Percentiles rank a stretch among this genome's conserved stretches.
These are phyloP conservation scores for Drosophila nigritarsus DNA, from an alignment of 2,888 invertebrate species.

Conservation along the genomic window DNA sequence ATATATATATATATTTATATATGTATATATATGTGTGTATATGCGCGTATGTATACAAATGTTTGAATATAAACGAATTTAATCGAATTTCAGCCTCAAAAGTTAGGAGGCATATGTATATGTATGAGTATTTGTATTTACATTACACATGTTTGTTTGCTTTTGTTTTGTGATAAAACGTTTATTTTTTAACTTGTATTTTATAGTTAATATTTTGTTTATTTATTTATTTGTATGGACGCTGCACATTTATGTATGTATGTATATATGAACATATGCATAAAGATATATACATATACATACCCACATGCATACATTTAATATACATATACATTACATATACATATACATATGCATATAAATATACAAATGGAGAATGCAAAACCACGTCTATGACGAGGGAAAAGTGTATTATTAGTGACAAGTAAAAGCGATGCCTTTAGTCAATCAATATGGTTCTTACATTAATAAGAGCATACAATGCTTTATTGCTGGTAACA, in stretches of 20 bases:
- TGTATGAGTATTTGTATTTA: conserved; percentile 4
- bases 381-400: conserved; percentile 3
- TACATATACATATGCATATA: not conserved
- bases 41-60: conserved; percentile 20
- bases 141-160: conserved; percentile 3
- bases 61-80: conserved; percentile 26
- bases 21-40: conserved; percentile 23
- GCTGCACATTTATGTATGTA: conserved; percentile 5
- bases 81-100: conserved; percentile 54
- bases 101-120: conserved; percentile 35
- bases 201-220: not conserved
- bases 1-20: conserved; percentile 4
- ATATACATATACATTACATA: not conserved
- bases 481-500: not conserved
- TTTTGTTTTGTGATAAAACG: not conserved
- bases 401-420: not conserved
- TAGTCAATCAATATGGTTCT: conserved; percentile 3
- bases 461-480: not conserved
- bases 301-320: not conserved
- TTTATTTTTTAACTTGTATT: conserved; percentile 5
- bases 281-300: not conserved
- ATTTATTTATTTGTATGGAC: not conserved
- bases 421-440: not conserved
- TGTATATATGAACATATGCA: conserved; percentile 8
- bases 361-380: not conserved